Conservation (phyloP, 37 sponge, comb jelly and placozoan genomes). For the Agelas oroides region DNA sequence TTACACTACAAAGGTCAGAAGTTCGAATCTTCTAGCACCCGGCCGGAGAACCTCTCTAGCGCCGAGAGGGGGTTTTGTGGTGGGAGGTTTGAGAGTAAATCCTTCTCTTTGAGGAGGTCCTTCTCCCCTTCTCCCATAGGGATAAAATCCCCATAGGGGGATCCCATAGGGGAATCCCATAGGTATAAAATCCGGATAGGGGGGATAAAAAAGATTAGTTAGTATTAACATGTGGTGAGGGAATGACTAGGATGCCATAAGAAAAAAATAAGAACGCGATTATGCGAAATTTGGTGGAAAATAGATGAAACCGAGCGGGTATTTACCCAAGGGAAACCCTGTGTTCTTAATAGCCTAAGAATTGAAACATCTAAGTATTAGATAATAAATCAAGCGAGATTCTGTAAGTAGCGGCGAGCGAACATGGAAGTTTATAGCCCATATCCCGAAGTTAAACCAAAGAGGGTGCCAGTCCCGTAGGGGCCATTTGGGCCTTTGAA, state of each 20-base stretch:
- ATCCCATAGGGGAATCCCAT: too few relatives aligned
- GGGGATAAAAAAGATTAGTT: constrained; percentile 20
- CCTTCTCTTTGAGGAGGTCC: too few relatives aligned
- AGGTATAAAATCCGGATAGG: too few relatives aligned
- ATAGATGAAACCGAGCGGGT: too few relatives aligned
- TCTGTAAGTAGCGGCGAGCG: constrained; percentile 84
- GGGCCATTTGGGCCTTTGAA: not conserved
- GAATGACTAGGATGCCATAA: constrained; percentile 72
- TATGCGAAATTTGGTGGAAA: constrained; percentile 39
- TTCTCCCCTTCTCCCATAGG: too few relatives aligned
- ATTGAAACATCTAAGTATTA: constrained; percentile 88
- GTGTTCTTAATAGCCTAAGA: constrained; percentile 23
- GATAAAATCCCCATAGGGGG: too few relatives aligned
- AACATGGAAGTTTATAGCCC: constrained; percentile 42
- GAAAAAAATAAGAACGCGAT: constrained; percentile 42
- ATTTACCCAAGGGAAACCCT: too few relatives aligned
- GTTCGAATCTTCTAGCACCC: constrained; percentile 70
- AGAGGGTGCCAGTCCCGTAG: constrained; percentile 81
- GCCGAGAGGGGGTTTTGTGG: too few relatives aligned
- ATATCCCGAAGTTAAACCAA: constrained; percentile 20
- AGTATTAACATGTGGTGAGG: constrained; percentile 60
- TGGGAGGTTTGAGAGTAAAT: too few relatives aligned
- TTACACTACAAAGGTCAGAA: constrained; percentile 69
- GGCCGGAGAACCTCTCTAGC: too few relatives aligned
- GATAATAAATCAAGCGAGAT: constrained; percentile 78